A percentile compares a stretch with the other conserved stretches of the same genome.
These are phyloP conservation scores for Trypoxylon attenuatum DNA, from an alignment of 2,888 invertebrate species.

Conservation along the genomic window DNA sequence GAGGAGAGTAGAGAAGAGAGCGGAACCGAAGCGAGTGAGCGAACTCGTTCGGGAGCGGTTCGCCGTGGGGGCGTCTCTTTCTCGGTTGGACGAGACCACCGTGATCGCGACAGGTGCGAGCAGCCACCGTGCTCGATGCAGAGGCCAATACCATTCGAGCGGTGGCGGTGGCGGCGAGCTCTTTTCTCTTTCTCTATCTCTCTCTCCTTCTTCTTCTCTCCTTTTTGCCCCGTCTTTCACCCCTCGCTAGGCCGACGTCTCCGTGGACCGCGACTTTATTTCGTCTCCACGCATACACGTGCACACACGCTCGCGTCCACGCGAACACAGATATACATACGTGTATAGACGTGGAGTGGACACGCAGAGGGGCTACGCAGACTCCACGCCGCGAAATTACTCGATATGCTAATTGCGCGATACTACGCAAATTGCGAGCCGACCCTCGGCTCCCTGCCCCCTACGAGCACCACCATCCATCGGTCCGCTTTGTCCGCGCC, in stretches of 20 bases:
- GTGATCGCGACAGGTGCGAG: conserved; percentile 71
- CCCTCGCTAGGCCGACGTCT: conserved; percentile 32
- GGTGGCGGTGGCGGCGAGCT: no score
- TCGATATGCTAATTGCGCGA: conserved; percentile 1
- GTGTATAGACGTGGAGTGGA: no score
- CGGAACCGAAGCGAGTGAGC: conserved; percentile 39
- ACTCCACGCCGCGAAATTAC: not conserved
- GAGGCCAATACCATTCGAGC: conserved; percentile 66
- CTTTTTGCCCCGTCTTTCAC: conserved; percentile 24
- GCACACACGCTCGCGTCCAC: not conserved
- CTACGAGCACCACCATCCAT: no score
- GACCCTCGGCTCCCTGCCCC: no score
- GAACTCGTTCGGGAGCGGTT: conserved; percentile 55
- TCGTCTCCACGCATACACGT: not conserved
- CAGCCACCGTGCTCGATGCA: conserved; percentile 69
- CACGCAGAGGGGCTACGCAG: no score
- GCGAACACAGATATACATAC: no score
- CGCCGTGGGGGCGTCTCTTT: conserved; percentile 63
- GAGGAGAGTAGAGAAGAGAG: conserved; percentile 16
- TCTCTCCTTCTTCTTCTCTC: conserved; percentile 35
- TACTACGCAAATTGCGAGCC: conserved; percentile 1
- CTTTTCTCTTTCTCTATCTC: conserved; percentile 30
- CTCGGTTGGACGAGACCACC: conserved; percentile 67
- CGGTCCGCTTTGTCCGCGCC: not conserved
- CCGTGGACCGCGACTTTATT: conserved; percentile 18